A percentile compares a stretch with the other conserved stretches of the same genome.
phyloP scores from a whole-genome alignment of 2,113 vertebrate species.

The Ceyx margarethae region DNA sequence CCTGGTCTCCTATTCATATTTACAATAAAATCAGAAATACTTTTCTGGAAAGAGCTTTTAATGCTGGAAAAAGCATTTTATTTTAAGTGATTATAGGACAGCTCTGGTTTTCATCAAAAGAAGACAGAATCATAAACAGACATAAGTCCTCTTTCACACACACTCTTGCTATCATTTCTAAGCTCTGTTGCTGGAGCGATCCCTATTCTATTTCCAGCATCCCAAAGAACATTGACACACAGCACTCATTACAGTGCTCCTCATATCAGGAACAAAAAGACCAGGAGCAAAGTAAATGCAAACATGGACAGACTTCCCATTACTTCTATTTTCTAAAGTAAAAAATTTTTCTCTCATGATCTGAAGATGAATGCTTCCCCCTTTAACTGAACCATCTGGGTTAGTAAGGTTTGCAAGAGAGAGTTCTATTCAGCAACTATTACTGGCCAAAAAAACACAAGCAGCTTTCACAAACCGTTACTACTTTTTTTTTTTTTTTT shows the following conservation, averaged over 20 bases:
- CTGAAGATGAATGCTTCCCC: constrained; percentile 10
- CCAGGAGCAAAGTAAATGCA: constrained; percentile 29
- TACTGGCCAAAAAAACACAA: background rate
- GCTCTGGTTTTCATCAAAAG: constrained; percentile 49
- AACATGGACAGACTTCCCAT: constrained; percentile 32
- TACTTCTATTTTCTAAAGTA: constrained; percentile 44
- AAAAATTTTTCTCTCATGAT: constrained; percentile 36
- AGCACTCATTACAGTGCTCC: background rate
- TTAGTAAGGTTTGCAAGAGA: background rate
- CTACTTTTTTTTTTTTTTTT: background rate
- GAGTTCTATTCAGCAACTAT: background rate
- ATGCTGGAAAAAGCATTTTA: background rate
- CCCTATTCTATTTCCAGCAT: constrained; percentile 54
- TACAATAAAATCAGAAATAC: constrained; percentile 28
- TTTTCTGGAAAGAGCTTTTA: background rate
- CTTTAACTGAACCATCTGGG: constrained; percentile 32
- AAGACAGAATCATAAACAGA: constrained; percentile 60
- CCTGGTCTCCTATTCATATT: background rate
- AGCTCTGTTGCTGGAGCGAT: constrained; percentile 37
- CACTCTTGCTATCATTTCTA: background rate
- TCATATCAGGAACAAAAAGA: constrained; percentile 33
- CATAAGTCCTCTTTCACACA: constrained; percentile 43
- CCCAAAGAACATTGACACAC: constrained; percentile 44
- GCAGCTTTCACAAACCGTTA: background rate
- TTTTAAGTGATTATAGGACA: constrained; percentile 28